phyloP scores from a whole-genome alignment of 2,888 invertebrate genomes.

The Empis stercorea region DNA sequence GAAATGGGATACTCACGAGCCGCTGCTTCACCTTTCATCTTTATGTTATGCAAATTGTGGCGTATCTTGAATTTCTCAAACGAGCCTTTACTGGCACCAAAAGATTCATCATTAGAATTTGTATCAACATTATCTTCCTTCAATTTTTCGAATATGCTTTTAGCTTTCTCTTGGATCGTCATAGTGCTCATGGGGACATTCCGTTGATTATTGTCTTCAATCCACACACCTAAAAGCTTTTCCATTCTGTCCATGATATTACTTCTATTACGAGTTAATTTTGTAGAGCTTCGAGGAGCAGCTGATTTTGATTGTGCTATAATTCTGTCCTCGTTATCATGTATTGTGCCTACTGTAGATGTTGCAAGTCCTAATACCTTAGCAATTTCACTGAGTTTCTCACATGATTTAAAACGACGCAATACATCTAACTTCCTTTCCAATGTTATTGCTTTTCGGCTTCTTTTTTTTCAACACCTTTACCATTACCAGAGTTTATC shows the following conservation, averaged over 20 bases:
- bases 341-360: slow-evolving; percentile 13
- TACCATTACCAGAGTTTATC: background rate
- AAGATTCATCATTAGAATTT: slow-evolving; percentile 6
- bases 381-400: slow-evolving; percentile 14
- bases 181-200: slow-evolving; percentile 3
- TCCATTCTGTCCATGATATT: slow-evolving; percentile 15
- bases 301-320: slow-evolving; percentile 10
- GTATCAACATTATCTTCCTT: slow-evolving; percentile 9
- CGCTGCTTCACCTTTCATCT: slow-evolving; percentile 5
- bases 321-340: slow-evolving; percentile 12
- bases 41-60: slow-evolving; percentile 13
- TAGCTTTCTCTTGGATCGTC: slow-evolving; percentile 15
- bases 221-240: slow-evolving; percentile 6
- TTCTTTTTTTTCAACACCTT: background rate
- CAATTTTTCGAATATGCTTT: slow-evolving; percentile 15
- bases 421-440: slow-evolving; percentile 12
- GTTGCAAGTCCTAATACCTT: slow-evolving; percentile 11
- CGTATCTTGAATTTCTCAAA: slow-evolving; percentile 7
- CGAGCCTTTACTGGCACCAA: slow-evolving; percentile 4
- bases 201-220: background rate
- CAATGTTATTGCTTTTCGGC: background rate
- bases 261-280: slow-evolving; percentile 15
- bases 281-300: slow-evolving; percentile 14
- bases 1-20: slow-evolving; percentile 7
- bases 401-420: no score